Evolutionary conservation across 2,113 vertebrate genomes (phyloP).

Genomic region (Petromus typicus): DNA sequence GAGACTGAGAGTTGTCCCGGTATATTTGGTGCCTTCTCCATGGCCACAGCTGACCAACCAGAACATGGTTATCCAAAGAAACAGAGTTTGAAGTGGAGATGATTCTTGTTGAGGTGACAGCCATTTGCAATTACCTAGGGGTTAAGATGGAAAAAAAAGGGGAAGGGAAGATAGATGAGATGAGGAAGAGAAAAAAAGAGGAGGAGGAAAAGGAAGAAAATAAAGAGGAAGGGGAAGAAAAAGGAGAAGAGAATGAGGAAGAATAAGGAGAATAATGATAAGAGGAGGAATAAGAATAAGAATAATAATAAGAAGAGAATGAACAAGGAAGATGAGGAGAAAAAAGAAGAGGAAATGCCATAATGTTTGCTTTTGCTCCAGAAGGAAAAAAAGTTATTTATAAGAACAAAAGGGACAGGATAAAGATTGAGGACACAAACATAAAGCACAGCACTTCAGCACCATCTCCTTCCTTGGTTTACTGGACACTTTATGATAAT

Average conservation of each 20-base stretch:
- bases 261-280: not conserved
- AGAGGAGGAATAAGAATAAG: not conserved
- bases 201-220: not conserved
- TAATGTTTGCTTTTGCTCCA: not conserved
- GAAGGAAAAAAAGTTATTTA: not conserved
- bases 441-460: not conserved
- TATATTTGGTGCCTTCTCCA: accelerated
- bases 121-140: not conserved
- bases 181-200: not conserved
- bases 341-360: not conserved
- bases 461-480: not conserved
- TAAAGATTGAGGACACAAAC: not conserved
- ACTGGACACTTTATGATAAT: not conserved
- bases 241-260: not conserved
- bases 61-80: not conserved
- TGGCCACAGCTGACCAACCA: not conserved
- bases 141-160: not conserved
- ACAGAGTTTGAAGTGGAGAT: not conserved
- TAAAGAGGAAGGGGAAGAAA: not conserved
- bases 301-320: not conserved
- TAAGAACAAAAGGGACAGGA: not conserved
- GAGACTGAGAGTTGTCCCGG: not conserved
- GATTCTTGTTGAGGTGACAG: not conserved
- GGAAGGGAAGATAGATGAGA: too few relatives aligned
- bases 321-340: not conserved